Conservation (phyloP, 35 echinoderm and acorn worm genomes). For the Ptychodera flava region DNA sequence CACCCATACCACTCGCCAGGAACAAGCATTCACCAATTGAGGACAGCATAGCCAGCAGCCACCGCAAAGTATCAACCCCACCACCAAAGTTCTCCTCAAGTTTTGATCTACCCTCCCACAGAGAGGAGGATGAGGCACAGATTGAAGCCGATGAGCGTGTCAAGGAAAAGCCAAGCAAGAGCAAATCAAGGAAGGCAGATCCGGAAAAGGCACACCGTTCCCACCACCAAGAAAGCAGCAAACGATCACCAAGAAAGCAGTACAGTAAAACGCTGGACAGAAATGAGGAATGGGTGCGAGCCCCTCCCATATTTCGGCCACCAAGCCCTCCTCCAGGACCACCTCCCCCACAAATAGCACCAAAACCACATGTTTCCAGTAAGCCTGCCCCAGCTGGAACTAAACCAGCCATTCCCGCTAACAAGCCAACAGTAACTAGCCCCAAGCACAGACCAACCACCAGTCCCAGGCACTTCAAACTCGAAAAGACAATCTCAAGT, state of each 20-base stretch:
- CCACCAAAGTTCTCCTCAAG: not conserved
- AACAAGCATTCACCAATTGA: not conserved
- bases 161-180: constrained; percentile 26
- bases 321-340: constrained; percentile 54
- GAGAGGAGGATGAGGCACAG: not conserved
- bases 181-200: constrained; percentile 39
- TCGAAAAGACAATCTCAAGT: constrained; percentile 29
- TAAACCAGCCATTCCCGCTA: not conserved
- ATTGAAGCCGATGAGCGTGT: not conserved
- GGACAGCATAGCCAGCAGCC: not conserved
- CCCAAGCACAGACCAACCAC: constrained; percentile 59
- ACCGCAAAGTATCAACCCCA: not conserved
- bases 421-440: constrained; percentile 43
- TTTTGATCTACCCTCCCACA: not conserved
- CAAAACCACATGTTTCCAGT: not conserved
- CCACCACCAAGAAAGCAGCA: constrained; percentile 34
- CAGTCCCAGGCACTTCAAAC: constrained; percentile 55
- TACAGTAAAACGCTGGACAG: not conserved
- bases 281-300: constrained; percentile 13
- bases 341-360: constrained; percentile 7
- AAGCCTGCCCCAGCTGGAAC: not conserved
- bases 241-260: constrained; percentile 21
- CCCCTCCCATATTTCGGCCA: constrained; percentile 46
- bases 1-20: not conserved
- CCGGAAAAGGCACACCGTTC: constrained; percentile 62